These are phyloP conservation scores for Cyclophora punctaria DNA, from an alignment of 2,888 invertebrate genomes.

Conservation along the genomic window DNA sequence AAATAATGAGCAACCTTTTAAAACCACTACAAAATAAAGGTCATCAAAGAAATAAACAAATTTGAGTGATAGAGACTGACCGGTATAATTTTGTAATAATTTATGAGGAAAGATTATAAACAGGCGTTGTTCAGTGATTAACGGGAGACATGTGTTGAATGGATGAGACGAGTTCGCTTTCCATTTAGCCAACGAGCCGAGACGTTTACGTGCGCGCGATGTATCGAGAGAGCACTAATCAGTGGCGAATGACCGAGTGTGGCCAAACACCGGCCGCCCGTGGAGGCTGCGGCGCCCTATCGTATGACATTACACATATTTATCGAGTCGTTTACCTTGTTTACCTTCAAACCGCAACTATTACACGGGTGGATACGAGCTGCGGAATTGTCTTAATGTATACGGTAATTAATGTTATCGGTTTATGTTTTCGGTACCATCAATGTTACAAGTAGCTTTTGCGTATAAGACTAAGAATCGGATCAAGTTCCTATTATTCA, in stretches of 20 bases:
- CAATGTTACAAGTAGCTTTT: too few relatives aligned
- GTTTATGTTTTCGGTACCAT: too few relatives aligned
- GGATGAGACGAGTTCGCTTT: slow-evolving; percentile 11
- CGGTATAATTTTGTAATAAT: background rate
- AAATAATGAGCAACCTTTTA: too few relatives aligned
- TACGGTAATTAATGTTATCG: too few relatives aligned
- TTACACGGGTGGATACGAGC: slow-evolving; percentile 1
- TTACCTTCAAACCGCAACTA: slow-evolving; percentile 11
- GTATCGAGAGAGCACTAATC: slow-evolving; percentile 10
- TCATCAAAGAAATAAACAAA: slow-evolving; percentile 3
- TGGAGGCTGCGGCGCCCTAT: background rate
- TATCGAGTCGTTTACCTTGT: slow-evolving; percentile 13
- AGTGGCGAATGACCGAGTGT: slow-evolving; percentile 5
- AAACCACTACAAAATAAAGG: slow-evolving; percentile 4
- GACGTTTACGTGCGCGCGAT: slow-evolving; percentile 7
- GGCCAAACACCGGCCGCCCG: slow-evolving; percentile 5
- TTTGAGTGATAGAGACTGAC: slow-evolving; percentile 1
- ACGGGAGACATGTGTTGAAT: slow-evolving; percentile 4
- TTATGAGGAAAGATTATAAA: background rate
- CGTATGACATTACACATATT: slow-evolving; percentile 7
- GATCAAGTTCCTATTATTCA: too few relatives aligned
- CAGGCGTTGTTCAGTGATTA: slow-evolving; percentile 4
- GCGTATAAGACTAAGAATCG: too few relatives aligned
- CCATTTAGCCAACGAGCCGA: slow-evolving; percentile 6
- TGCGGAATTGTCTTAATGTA: background rate